Percentiles rank a stretch among this genome's conserved stretches.
phyloP scores from a whole-genome alignment of 2,113 vertebrate species.

The Dascyllus trimaculatus region DNA sequence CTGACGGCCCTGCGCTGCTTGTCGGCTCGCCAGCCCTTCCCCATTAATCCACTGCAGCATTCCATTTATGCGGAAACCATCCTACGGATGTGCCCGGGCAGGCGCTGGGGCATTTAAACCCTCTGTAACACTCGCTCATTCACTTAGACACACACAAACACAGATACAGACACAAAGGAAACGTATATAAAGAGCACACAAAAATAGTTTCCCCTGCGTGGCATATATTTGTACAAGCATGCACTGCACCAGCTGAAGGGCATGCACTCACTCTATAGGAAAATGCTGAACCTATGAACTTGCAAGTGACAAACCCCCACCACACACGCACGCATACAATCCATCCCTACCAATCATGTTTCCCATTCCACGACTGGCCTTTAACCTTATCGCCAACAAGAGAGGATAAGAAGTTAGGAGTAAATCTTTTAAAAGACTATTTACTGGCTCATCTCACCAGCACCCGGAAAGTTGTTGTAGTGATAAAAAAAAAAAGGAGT shows the following conservation, averaged over 20 bases:
- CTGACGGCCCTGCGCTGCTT: conserved; percentile 68
- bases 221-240: conserved; percentile 29
- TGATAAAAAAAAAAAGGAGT: neutral
- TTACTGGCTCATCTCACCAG: conserved; percentile 19
- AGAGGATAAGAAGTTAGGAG: conserved; percentile 19
- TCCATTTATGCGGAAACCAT: conserved; percentile 79
- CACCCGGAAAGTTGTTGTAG: conserved; percentile 1
- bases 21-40: conserved; percentile 77
- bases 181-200: conserved; percentile 26
- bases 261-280: conserved; percentile 33
- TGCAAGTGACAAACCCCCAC: conserved; percentile 15
- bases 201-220: conserved; percentile 47
- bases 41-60: conserved; percentile 80
- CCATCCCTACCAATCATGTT: conserved; percentile 26
- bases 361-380: conserved; percentile 46
- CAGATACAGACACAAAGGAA: conserved; percentile 61
- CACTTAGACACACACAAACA: conserved; percentile 56
- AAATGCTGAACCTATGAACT: conserved; percentile 63
- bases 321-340: conserved; percentile 8
- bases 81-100: conserved; percentile 75
- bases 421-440: conserved; percentile 36
- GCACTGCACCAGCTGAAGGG: conserved; percentile 35
- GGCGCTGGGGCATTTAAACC: conserved; percentile 73
- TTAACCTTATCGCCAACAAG: conserved; percentile 42
- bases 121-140: conserved; percentile 57